phyloP scores from a whole-genome alignment of 2,888 invertebrate species.

The Balanococcus diminutus region DNA sequence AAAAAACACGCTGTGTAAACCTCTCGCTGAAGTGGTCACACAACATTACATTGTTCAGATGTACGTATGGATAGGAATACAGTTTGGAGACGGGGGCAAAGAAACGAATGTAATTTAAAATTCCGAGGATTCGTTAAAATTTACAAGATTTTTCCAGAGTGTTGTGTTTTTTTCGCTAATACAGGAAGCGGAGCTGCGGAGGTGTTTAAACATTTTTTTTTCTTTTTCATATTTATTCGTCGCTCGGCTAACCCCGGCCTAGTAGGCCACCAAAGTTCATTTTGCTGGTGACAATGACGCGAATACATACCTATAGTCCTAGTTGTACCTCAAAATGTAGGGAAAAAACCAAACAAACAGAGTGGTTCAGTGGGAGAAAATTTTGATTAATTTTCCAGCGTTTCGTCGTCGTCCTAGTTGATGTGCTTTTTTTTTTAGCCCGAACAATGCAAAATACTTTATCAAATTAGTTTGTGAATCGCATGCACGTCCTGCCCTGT shows the following conservation, averaged over 20 bases:
- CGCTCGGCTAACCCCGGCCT: background rate
- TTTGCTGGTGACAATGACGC: background rate
- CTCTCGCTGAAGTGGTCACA: background rate
- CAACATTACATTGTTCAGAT: background rate
- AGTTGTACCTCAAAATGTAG: too few species aligned
- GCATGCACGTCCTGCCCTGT: background rate
- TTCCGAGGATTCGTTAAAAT: background rate
- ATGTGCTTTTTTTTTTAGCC: background rate
- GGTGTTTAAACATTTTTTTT: background rate
- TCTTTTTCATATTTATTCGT: background rate
- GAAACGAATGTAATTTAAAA: background rate
- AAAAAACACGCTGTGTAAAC: background rate
- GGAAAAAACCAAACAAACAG: background rate
- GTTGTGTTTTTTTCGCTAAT: background rate
- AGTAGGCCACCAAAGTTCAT: background rate
- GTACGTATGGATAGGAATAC: background rate
- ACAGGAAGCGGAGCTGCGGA: background rate
- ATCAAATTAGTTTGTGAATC: background rate
- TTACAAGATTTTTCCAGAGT: background rate
- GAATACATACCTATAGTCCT: too few species aligned
- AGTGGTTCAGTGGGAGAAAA: background rate
- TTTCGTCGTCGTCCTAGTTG: background rate
- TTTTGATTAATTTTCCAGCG: background rate
- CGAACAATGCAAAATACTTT: background rate
- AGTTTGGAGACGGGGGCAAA: background rate